Conservation (phyloP, 2,113 vertebrate species). For the Phaethornis superciliosus region DNA sequence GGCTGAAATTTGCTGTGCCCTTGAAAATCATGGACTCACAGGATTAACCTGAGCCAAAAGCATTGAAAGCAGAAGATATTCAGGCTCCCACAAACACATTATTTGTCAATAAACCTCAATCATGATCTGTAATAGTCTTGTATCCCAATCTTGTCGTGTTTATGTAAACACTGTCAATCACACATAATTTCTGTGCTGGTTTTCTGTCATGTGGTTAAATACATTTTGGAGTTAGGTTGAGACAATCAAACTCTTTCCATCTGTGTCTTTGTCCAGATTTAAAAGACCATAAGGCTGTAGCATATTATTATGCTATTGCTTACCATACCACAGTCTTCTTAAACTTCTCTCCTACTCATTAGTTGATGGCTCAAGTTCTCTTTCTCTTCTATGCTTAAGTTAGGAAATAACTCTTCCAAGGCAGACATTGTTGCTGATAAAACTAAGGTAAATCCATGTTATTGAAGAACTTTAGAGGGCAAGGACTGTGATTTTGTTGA, state of each 20-base stretch:
- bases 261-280: not conserved
- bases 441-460: not conserved
- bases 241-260: not conserved
- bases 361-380: not conserved
- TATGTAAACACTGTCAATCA: not conserved
- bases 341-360: not conserved
- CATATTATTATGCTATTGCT: not conserved
- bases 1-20: not conserved
- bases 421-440: not conserved
- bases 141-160: not conserved
- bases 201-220: not conserved
- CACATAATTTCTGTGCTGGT: not conserved
- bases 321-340: not conserved
- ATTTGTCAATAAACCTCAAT: not conserved
- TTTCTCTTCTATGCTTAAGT: not conserved
- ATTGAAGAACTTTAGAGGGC: not conserved
- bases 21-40: not conserved
- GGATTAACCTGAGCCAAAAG: not conserved
- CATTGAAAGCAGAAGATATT: conserved; percentile 24
- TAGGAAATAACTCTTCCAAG: not conserved
- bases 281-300: not conserved
- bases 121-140: not conserved
- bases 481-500: not conserved
- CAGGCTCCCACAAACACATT: not conserved
- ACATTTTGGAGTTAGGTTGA: not conserved